Evolutionary conservation across 2,797 vertebrate species (phyloP), one percentile per base, ranked within the genome.

Genomic region (Tokudaia tokunoshimensis): DNA sequence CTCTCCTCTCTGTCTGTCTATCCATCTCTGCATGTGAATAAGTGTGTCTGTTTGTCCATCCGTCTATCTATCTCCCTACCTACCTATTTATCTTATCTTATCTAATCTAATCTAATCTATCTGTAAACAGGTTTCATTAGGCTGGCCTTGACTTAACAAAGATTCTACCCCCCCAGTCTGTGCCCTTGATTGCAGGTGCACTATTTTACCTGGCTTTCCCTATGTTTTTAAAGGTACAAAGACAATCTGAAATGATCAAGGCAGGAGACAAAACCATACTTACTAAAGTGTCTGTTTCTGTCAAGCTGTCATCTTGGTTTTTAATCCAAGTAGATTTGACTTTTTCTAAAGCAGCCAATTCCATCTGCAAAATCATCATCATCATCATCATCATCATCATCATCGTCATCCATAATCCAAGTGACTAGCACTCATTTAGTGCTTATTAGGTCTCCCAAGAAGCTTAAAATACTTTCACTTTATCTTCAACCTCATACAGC

Each of bases 261-360:
- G 75, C 12, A 26, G 76, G 44, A 91, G 83, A 55, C 15, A 0
- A 41, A 89, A 15, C 24, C 55, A 34, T 14, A 95, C 97, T 34
- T 98, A 99, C 99, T 99, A 99, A 98, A 0, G 98, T 98, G 95
- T 99, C 99, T 0, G 98, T 98, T 98, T 99, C 99, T 0, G 98
- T 99, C 86, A 98, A 96, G 20, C 98, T 98, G 97, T 99, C 99
- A 6, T 99, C 99, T 94, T 99, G 98, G 96, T 99, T 99, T 97
- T 99, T 99, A 97, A 98, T 99, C 97, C 99, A 98, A 13, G 99
- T 99, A 8, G 98, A 98, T 98, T 99, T 99, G 98, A 99, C 98
- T 98, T 99, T 99, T 97, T 99, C 99, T 2, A 99, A 87, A 0
- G 98, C 97, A 88, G 98, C 98, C 96, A 99, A 98, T 96, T 99